A percentile compares a stretch with the other conserved stretches of the same genome.
Evolutionary conservation across 2,113 vertebrate genomes (phyloP).

Genomic region (Lasiurus borealis): DNA sequence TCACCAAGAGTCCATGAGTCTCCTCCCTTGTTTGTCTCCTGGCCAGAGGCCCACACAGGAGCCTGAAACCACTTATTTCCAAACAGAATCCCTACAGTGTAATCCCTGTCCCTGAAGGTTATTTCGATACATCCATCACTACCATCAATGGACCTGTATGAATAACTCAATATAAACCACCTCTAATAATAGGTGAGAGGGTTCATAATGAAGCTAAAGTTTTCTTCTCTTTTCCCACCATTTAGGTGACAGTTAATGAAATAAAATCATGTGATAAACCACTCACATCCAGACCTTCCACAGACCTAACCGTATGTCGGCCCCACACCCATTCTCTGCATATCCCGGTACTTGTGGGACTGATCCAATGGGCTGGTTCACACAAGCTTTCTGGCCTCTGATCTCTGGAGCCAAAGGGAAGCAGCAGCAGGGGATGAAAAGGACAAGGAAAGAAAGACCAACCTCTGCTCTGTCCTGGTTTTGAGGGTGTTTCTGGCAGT

Average conservation of each 20-base stretch:
- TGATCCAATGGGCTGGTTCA: background rate
- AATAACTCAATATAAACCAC: conserved; percentile 23
- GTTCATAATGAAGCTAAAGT: background rate
- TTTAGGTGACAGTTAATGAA: background rate
- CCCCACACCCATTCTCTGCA: background rate
- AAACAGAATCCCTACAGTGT: background rate
- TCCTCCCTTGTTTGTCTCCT: background rate
- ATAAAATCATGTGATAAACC: background rate
- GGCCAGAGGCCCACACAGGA: background rate
- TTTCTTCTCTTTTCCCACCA: background rate
- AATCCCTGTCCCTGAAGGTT: background rate
- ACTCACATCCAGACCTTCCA: background rate
- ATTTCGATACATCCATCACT: background rate
- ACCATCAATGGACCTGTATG: background rate
- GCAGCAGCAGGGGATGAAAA: background rate
- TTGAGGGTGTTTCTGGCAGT: background rate
- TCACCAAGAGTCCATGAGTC: too few relatives aligned
- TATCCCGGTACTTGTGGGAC: too few relatives aligned
- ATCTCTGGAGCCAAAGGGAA: background rate
- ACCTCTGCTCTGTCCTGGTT: background rate
- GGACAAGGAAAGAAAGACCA: background rate
- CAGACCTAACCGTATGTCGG: background rate
- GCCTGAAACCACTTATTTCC: background rate
- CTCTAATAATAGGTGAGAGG: background rate
- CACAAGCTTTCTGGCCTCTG: background rate